Evolutionary conservation across 2,113 vertebrate genomes (phyloP), one percentile per base, ranked within the genome.

Genomic region (Petrocephalus microphthalmus): DNA sequence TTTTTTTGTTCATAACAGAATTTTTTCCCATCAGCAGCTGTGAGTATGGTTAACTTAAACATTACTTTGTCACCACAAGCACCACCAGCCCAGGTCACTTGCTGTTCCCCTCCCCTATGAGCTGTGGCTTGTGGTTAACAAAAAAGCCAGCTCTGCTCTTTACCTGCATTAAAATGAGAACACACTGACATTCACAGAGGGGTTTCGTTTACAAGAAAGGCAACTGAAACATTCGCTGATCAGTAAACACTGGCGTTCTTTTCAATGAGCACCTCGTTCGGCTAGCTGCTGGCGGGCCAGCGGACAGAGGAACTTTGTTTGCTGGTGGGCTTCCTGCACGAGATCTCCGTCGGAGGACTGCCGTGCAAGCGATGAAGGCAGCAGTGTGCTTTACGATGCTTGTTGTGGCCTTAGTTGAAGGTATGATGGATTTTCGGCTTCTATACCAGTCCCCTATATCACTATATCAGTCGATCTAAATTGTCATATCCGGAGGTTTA

Each of bases 51-150:
- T 74, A 64, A 64, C n/a, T 67, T 67, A 29, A 25, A 49, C 33
- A 25, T 87, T 47, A n/a, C 13, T n/a, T 11, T 3, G 15, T 29
- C 45, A 51, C 2, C 47, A 33, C 45, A n/a, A 42, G 42, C 45
- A 51, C 2, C 47, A 33, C 45, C 45, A 42, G 42, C 19, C 1
- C 47, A 42, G 51, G 37, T 52, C 60, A 86, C 8, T 47, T 15
- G 3, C 51, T 25, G 4, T 67, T 89, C 90, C 86, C 89, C 91
- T 88, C 89, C 88, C 86, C 52, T 22, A 10, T 42, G 56, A 85
- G 33, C 2, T 49, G 49, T 89, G 91, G 92, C 91, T 88, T 91
- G 91, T 91, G 92, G 91, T 90, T 78, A 86, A 90, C 89, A 52
- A 54, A 87, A 42, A 42, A 37, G 52, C 84, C 47, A 81, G 71